phyloP scores from a whole-genome alignment of 2,888 invertebrate genomes.

The Allophyes oxyacanthae region DNA sequence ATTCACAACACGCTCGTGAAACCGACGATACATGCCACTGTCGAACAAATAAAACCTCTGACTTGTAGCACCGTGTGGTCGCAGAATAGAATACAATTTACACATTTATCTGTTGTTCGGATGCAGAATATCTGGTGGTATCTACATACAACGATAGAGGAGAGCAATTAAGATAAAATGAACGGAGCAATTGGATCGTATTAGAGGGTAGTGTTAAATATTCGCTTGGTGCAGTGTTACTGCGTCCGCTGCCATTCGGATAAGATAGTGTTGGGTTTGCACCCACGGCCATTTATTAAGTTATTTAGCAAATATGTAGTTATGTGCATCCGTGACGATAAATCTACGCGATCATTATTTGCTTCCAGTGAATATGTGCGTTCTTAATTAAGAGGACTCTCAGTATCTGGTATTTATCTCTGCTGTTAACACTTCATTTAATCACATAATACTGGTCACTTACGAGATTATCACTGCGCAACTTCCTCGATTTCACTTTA shows the following conservation, averaged over 20 bases:
- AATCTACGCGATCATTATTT: slow-evolving; percentile 11
- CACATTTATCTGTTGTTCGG: slow-evolving; percentile 32
- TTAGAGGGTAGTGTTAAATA: slow-evolving; percentile 34
- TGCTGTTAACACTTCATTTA: slow-evolving; percentile 1
- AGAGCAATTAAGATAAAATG: slow-evolving; percentile 50
- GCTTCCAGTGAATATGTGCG: slow-evolving; percentile 4
- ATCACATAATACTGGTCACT: background rate
- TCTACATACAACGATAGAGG: slow-evolving; percentile 21
- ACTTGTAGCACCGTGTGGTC: slow-evolving; percentile 22
- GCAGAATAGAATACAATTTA: slow-evolving; percentile 18
- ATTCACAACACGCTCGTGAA: slow-evolving; percentile 32
- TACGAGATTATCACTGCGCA: background rate
- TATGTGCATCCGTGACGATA: slow-evolving; percentile 16
- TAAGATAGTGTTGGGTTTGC: slow-evolving; percentile 15
- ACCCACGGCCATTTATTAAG: slow-evolving; percentile 1
- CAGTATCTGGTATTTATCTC: background rate
- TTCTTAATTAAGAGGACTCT: slow-evolving; percentile 4
- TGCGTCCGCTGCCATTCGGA: slow-evolving; percentile 6
- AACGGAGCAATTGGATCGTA: slow-evolving; percentile 32
- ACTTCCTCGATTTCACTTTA: background rate
- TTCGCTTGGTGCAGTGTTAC: slow-evolving; percentile 3
- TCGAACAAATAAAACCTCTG: slow-evolving; percentile 40
- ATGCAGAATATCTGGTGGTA: slow-evolving; percentile 36
- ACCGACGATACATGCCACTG: slow-evolving; percentile 18
- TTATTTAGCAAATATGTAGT: slow-evolving; percentile 14